These are phyloP conservation scores for Aricia artaxerxes DNA, from an alignment of 2,888 invertebrate species.

Conservation along the genomic window DNA sequence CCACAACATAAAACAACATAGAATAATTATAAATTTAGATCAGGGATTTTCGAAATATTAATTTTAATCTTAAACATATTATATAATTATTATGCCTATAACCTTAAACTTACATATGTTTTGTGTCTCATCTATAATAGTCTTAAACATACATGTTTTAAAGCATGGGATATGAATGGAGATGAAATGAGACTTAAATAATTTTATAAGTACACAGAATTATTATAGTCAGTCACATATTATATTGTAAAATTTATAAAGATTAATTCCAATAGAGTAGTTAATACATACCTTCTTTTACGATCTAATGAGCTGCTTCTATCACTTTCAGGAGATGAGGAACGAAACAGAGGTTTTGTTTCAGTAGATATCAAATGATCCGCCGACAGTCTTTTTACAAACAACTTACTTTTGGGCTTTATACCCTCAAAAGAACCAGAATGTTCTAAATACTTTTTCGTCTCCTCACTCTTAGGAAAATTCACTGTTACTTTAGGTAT, in stretches of 20 bases:
- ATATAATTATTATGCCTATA: neutral
- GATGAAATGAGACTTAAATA: neutral
- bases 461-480: slow-evolving; percentile 67
- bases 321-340: slow-evolving; percentile 75
- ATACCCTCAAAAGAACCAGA: slow-evolving; percentile 74
- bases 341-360: slow-evolving; percentile 62
- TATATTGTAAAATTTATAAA: neutral
- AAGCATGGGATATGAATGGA: neutral
- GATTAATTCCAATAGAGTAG: slow-evolving; percentile 28
- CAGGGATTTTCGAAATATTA: too few species aligned
- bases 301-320: slow-evolving; percentile 73
- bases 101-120: neutral
- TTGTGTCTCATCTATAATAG: neutral
- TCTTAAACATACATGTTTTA: neutral
- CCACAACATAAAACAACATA: neutral
- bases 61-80: too few species aligned
- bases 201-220: neutral
- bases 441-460: slow-evolving; percentile 69
- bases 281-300: slow-evolving; percentile 62
- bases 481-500: slow-evolving; percentile 68
- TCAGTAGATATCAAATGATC: slow-evolving; percentile 74
- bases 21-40: neutral
- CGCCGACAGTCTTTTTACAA: slow-evolving; percentile 74
- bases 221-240: neutral
- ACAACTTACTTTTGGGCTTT: slow-evolving; percentile 69